A percentile compares a stretch with the other conserved stretches of the same genome.
Evolutionary conservation across 2,888 invertebrate species (phyloP).

Genomic region (Dasypogon diadema): DNA sequence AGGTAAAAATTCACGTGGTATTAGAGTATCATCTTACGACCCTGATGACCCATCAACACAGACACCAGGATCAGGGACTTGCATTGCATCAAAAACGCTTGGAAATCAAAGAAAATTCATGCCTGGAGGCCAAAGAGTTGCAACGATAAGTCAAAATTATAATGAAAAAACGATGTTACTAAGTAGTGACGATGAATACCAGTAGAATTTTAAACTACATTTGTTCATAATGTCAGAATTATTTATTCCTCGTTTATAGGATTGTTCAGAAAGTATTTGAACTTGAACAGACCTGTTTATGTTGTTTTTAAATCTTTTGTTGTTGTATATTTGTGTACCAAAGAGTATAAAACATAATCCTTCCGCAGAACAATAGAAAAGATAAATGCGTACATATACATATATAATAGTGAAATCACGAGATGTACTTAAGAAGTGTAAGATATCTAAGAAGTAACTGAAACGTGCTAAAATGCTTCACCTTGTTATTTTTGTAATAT

Average conservation of each 20-base stretch:
- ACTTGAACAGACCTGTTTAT: not conserved
- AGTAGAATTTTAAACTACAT: constrained; percentile 72
- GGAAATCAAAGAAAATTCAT: constrained; percentile 71
- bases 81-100: constrained; percentile 69
- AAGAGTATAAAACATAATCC: constrained; percentile 55
- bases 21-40: constrained; percentile 77
- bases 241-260: constrained; percentile 22
- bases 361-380: constrained; percentile 48
- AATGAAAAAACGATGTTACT: constrained; percentile 96
- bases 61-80: constrained; percentile 64
- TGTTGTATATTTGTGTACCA: constrained; percentile 45
- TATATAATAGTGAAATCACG: constrained; percentile 31
- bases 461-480: constrained; percentile 38
- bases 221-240: constrained; percentile 12
- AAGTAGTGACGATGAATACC: constrained; percentile 96
- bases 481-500: constrained; percentile 35
- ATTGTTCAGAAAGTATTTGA: not conserved
- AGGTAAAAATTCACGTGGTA: constrained; percentile 76
- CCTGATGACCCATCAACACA: constrained; percentile 74
- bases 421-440: constrained; percentile 46
- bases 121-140: constrained; percentile 78
- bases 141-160: constrained; percentile 87
- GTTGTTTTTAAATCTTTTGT: constrained; percentile 35
- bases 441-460: constrained; percentile 34
- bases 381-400: constrained; percentile 11